Conservation (phyloP, 2,113 vertebrate species). For the Prinia subflava region DNA sequence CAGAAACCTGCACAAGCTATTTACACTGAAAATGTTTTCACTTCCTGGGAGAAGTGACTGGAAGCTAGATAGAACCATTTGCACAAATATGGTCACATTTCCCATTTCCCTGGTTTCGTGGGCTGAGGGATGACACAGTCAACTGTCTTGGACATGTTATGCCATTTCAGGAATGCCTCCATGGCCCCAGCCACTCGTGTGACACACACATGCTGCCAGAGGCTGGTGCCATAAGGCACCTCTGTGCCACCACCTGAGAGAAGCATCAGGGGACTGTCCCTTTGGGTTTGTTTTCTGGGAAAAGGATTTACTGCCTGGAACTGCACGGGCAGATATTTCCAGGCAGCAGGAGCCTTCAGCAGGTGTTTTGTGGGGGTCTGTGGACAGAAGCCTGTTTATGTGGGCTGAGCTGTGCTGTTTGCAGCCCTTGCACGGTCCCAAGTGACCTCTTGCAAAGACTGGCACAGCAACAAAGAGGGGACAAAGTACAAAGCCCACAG, state of each 20-base stretch:
- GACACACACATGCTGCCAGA: neutral
- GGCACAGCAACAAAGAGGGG: neutral
- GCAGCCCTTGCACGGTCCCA: fast-evolving
- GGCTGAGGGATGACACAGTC: neutral
- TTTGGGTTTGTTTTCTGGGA: neutral
- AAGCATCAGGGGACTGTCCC: neutral
- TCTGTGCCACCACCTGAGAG: neutral
- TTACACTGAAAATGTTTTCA: neutral
- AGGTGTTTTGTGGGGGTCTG: neutral
- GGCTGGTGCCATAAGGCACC: fast-evolving
- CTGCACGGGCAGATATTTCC: neutral
- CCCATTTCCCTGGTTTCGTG: neutral
- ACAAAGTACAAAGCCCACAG: neutral
- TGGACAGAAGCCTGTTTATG: neutral
- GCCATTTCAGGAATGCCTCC: neutral
- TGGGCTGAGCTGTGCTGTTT: fast-evolving
- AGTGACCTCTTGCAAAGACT: neutral
- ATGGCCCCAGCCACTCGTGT: fast-evolving
- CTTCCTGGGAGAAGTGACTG: neutral
- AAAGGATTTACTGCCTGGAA: neutral
- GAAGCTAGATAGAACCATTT: neutral
- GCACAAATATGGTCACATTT: neutral
- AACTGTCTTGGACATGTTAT: neutral
- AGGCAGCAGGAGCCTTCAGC: neutral
- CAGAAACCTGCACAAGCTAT: neutral